Evolutionary conservation across 2,888 invertebrate species (phyloP), one percentile per base, ranked within the genome.

Genomic region (Volucella bombylans): DNA sequence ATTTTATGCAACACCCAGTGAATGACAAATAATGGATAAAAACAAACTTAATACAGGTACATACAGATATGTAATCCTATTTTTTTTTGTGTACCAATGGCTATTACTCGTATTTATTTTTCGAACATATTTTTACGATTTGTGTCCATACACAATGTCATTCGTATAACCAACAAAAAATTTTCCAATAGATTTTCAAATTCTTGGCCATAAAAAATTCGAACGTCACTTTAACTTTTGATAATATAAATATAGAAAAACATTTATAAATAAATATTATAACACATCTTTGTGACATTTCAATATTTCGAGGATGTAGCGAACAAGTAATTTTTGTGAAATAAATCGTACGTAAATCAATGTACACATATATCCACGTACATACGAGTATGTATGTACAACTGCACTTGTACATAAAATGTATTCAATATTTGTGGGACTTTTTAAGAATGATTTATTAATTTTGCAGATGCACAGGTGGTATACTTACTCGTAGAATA

Each of bases 171-270:
- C 31, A 9, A 59, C 47, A 61, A 59, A 49, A 3, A 23, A n/a
- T 50, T 11, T 54, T 55, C 15, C 39, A 31, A 23, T 54, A 54
- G 18, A 43, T 57, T 11, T 49, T 57, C 8, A 74, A 50, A 18
- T 57, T 59, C 43, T 14, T 52, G 39, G 14, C 38, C 67, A 76
- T 59, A 31, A 31, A 67, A 41, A 38, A 39, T 50, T 50, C 18
- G 8, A 67, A 76, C 52, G 67, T 59, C 67, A 59, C 50, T 50
- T 39, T 11, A 12, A 49, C 39, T 41, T 38, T 55, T 39, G n/a
- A 67, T 11, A 47, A 43, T 67, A 76, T 76, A 76, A 67, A 67
- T 76, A 45, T 76, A 76, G 74, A 76, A 74, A 67, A 72, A 49
- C 52, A 67, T 52, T 67, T 76, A 76, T 67, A 59, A 59, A 59